Percentiles rank a stretch among this genome's conserved stretches.
Conservation (phyloP, 2,797 vertebrate species). For the Rhinichthys osculus region DNA sequence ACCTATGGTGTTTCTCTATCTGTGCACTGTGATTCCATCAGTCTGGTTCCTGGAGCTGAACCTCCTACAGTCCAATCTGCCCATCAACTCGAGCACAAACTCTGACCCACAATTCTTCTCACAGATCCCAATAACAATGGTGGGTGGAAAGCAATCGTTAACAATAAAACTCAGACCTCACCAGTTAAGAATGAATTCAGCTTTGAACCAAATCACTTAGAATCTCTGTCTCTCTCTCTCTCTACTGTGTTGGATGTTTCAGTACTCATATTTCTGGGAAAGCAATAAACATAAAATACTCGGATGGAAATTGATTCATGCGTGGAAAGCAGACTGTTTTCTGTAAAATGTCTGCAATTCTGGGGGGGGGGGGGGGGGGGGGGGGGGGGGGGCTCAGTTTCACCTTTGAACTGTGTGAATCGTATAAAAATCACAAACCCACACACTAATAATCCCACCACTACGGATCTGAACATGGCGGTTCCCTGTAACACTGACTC, state of each 20-base stretch:
- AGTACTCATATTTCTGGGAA: slow-evolving; percentile 4
- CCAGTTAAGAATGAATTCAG: slow-evolving; percentile 14
- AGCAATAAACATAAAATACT: slow-evolving; percentile 6
- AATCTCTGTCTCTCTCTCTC: not conserved
- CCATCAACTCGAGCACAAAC: slow-evolving; percentile 70
- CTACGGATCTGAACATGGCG: not conserved
- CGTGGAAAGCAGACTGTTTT: not conserved
- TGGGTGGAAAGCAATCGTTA: slow-evolving; percentile 58
- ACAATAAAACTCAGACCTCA: slow-evolving; percentile 11
- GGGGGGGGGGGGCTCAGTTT: not conserved
- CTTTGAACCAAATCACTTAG: not conserved
- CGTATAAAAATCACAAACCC: not conserved
- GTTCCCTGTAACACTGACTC: not conserved
- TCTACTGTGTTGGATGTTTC: not conserved
- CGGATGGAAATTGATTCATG: not conserved
- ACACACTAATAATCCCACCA: not conserved
- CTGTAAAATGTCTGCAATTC: not conserved
- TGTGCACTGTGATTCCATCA: slow-evolving; percentile 76
- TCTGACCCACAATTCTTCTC: slow-evolving; percentile 69
- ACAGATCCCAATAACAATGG: slow-evolving; percentile 73
- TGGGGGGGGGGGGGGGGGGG: not conserved
- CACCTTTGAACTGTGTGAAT: not conserved
- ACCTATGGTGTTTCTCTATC: slow-evolving; percentile 79
- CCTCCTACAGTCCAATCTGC: slow-evolving; percentile 73
- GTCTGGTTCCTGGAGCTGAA: slow-evolving; percentile 80